These are phyloP conservation scores for Fulica atra DNA, from an alignment of 2,113 vertebrate species.

Conservation along the genomic window DNA sequence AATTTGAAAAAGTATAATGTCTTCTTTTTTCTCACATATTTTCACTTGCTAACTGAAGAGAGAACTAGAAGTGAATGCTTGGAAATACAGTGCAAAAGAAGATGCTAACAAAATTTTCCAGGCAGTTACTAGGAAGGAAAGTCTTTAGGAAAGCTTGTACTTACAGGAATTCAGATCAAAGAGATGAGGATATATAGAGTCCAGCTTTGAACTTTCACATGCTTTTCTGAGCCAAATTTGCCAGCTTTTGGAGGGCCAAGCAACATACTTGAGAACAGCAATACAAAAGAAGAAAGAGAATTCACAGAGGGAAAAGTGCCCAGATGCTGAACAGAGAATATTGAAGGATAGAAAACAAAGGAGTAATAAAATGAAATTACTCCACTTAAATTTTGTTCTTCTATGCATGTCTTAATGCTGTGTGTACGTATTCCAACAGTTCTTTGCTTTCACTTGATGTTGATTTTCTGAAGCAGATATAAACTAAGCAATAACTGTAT, in stretches of 20 bases:
- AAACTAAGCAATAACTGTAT: neutral
- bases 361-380: neutral
- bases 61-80: neutral
- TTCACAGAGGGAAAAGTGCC: neutral
- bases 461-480: neutral
- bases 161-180: neutral
- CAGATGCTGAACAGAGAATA: neutral
- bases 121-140: neutral
- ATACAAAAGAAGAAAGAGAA: neutral
- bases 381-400: neutral
- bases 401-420: neutral
- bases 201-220: neutral
- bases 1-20: neutral
- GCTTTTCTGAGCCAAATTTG: neutral
- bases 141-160: neutral
- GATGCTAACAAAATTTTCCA: neutral
- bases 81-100: neutral
- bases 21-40: neutral
- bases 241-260: neutral
- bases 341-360: neutral
- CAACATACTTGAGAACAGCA: neutral
- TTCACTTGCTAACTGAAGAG: neutral
- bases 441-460: neutral
- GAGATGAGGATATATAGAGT: neutral
- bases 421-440: neutral